phyloP scores from a whole-genome alignment of 64 coral and sea anemone species.

The Montipora sp. region DNA sequence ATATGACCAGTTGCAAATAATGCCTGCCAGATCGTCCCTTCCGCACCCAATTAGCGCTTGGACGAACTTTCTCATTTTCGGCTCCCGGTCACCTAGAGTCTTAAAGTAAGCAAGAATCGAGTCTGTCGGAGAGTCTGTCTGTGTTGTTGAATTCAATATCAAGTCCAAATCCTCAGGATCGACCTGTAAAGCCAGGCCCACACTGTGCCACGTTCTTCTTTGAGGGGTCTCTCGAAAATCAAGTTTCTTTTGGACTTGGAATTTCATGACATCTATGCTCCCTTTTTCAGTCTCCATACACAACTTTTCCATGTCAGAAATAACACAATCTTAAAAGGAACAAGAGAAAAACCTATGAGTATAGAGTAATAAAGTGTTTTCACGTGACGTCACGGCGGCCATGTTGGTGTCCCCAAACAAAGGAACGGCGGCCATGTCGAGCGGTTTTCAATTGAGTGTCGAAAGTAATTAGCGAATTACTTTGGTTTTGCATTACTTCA shows the following conservation, averaged over 20 bases:
- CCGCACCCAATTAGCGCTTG: background rate
- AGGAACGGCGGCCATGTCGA: too few relatives aligned
- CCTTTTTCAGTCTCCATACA: background rate
- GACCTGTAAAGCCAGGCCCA: background rate
- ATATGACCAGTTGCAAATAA: conserved; percentile 10
- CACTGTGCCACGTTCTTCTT: background rate
- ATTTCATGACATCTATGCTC: background rate
- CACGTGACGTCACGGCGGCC: too few relatives aligned
- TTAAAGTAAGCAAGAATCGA: background rate
- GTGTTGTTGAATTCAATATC: background rate
- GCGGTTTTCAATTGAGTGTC: too few relatives aligned
- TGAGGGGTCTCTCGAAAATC: background rate
- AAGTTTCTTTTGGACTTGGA: background rate
- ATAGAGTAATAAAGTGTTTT: too few relatives aligned
- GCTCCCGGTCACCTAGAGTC: background rate
- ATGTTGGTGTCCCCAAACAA: too few relatives aligned
- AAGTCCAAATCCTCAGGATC: background rate
- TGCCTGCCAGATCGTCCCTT: background rate
- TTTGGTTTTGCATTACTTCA: too few relatives aligned
- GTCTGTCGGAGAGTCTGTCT: background rate
- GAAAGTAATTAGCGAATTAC: too few relatives aligned
- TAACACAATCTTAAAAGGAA: background rate
- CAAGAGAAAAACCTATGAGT: background rate
- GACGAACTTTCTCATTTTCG: background rate
- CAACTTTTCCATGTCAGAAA: background rate